Evolutionary conservation across 1,140 invertebrate genomes (phyloP).

Genomic region (Pachypsylla venusta): DNA sequence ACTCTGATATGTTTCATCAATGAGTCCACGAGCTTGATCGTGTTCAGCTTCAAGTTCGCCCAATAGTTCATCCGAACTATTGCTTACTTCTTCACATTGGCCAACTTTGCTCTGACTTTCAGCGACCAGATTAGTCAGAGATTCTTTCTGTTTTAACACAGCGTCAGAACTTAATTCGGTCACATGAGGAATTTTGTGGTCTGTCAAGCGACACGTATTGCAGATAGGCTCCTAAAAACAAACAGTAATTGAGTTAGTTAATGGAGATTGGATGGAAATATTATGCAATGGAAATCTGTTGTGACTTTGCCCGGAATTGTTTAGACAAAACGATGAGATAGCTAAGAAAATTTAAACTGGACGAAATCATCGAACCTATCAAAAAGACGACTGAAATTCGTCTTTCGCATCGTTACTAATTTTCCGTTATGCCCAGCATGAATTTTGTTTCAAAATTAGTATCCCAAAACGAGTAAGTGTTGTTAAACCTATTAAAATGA

Average conservation of each 20-base stretch:
- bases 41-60: conserved; percentile 70
- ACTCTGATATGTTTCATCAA: conserved; percentile 65
- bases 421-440: too few relatives aligned
- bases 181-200: conserved; percentile 64
- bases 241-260: conserved; percentile 15
- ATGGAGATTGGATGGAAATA: too few relatives aligned
- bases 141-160: conserved; percentile 54
- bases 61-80: conserved; percentile 56
- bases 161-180: conserved; percentile 60
- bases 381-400: too few relatives aligned
- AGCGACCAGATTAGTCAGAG: conserved; percentile 50
- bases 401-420: too few relatives aligned
- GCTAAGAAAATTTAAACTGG: too few relatives aligned
- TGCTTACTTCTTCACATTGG: conserved; percentile 51
- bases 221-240: conserved; percentile 46
- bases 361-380: too few relatives aligned
- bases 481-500: too few relatives aligned
- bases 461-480: too few relatives aligned
- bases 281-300: too few relatives aligned
- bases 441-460: too few relatives aligned
- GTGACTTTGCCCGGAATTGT: too few relatives aligned
- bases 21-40: conserved; percentile 67
- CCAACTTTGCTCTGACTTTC: conserved; percentile 56
- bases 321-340: too few relatives aligned
- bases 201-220: conserved; percentile 59